Evolutionary conservation across 2,888 invertebrate genomes (phyloP).

Genomic region (Dichetophora obliterata): DNA sequence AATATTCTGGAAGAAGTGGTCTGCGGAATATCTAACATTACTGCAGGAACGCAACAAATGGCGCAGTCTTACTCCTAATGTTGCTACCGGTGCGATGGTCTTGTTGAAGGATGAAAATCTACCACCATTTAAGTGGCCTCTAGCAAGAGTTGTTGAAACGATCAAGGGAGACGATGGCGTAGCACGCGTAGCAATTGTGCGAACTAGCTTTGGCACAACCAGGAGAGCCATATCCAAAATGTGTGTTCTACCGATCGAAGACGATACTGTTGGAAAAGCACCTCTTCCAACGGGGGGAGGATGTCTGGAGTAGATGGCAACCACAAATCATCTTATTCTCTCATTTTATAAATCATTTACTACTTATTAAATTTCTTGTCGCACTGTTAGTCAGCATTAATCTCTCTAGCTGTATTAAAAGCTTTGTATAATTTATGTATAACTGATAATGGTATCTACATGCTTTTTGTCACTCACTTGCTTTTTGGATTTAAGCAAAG

Average conservation of each 20-base stretch:
- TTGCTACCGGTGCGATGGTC: slow-evolving; percentile 17
- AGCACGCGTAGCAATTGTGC: slow-evolving; percentile 22
- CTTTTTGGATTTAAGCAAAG: too few species aligned
- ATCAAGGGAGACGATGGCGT: slow-evolving; percentile 29
- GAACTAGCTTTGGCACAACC: slow-evolving; percentile 20
- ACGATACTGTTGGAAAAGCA: slow-evolving; percentile 34
- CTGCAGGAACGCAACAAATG: slow-evolving; percentile 45
- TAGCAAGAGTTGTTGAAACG: too few species aligned
- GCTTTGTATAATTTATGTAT: too few species aligned
- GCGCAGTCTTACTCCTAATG: slow-evolving; percentile 22
- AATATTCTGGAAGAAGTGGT: slow-evolving; percentile 44
- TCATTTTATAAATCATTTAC: too few species aligned
- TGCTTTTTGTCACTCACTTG: too few species aligned
- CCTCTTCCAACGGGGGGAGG: slow-evolving; percentile 33
- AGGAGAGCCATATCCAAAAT: slow-evolving; percentile 31
- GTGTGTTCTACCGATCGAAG: slow-evolving; percentile 20
- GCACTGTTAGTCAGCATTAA: too few species aligned
- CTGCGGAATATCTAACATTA: slow-evolving; percentile 34
- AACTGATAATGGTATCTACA: too few species aligned
- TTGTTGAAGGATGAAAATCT: too few species aligned
- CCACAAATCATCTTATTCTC: neutral
- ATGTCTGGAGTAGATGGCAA: slow-evolving; percentile 24
- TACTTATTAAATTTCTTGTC: neutral
- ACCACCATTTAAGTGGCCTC: too few species aligned
- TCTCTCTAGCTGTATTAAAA: too few species aligned